Base-by-base conservation (phyloP, 2,113 vertebrate genomes). In the Nicator chloris region DNA sequence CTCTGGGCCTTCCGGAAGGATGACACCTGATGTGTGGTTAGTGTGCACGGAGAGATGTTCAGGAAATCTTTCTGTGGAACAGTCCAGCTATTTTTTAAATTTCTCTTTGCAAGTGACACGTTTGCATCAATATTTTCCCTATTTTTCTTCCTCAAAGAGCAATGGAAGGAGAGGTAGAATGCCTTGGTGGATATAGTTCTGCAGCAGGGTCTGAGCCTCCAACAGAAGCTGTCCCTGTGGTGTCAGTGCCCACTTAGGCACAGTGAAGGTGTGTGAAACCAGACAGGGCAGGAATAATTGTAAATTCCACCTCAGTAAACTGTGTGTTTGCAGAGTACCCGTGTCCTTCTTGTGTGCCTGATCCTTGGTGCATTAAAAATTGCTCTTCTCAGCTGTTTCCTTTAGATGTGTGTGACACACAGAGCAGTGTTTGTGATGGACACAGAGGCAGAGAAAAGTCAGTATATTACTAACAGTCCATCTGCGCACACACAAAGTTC, bases 11-110 rank as follows among this genome's bases (percentile, higher is more conserved):
- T 77, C 35, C 33, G 11, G 39, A 83, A 47, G 20, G 47, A 35
- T 59, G 23, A 10, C 45, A 16, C 4, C 4, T 5, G 63, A 42
- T 39, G 6, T 0, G 0, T 35, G 23, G 9, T 64, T 75, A 7
- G 11, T 47, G n/a, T 40, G 54, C 30, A 21, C 0, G 0, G 30
- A 54, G 6, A 68, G 42, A 59, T 11, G 20, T 16, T 61, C 72
- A 37, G 75, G 30, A 86, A 76, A 42, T 54, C 16, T 53, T 92
- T 57, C 50, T 69, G 2, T 26, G 30, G 28, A 60, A 24, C 11
- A 54, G 11, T 68, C n/a, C 31, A 31, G 30, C 9, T 70, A 5
- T 59, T 75, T 65, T 60, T 9, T 0, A 9, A 31, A 79, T 22
- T 86, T 54, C 16, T 56, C 22, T 70, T 75, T 37, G 17, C 44